Base-by-base conservation (phyloP, 2,888 invertebrate genomes). In the Litoditis marina region DNA sequence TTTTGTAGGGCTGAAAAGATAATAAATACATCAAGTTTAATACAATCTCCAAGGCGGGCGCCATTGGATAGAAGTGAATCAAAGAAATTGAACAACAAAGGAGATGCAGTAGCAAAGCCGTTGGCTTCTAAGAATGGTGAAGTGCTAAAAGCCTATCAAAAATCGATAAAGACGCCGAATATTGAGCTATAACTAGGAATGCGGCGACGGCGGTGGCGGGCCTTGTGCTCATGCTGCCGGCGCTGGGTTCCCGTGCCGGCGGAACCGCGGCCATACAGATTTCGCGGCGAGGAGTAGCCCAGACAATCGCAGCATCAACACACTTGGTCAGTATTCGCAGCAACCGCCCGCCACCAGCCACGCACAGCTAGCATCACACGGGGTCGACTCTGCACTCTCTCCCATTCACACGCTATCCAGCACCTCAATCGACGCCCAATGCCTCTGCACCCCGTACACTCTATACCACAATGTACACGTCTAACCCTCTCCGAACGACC, bases 1-100 rank as follows among this genome's bases (percentile, higher is more conserved):
- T 76, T 78, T 91, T 91, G 65, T 90, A 92, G 85, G 91, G 92
- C 84, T 86, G 81, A 51, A 83, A 83, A 64, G 28, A 47, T 28
- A 63, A 62, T 42, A 36, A n/a, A 44, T 19, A 32, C 44, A 60
- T 30, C 31, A 30, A 47, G n/a, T 19, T 28, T 44, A 50, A 50
- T 8, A 50, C n/a, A n/a, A n/a, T n/a, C n/a, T n/a, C n/a, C n/a
- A n/a, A n/a, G n/a, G n/a, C n/a, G n/a, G n/a, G n/a, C n/a, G n/a
- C n/a, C n/a, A n/a, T n/a, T n/a, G 49, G 28, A 22, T 4, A 49
- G 3, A 4, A 7, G 49, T 49, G 28, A 49, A 31, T 22, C n/a
- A n/a, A n/a, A n/a, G n/a, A n/a, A n/a, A n/a, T n/a, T n/a, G 25
- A 44, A 5, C 8, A 44, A 44, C 4, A 44, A 7, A 19, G 8